A percentile compares a stretch with the other conserved stretches of the same genome.
Conservation (phyloP, 1,140 invertebrate genomes). For the Zaprionus ornatus region DNA sequence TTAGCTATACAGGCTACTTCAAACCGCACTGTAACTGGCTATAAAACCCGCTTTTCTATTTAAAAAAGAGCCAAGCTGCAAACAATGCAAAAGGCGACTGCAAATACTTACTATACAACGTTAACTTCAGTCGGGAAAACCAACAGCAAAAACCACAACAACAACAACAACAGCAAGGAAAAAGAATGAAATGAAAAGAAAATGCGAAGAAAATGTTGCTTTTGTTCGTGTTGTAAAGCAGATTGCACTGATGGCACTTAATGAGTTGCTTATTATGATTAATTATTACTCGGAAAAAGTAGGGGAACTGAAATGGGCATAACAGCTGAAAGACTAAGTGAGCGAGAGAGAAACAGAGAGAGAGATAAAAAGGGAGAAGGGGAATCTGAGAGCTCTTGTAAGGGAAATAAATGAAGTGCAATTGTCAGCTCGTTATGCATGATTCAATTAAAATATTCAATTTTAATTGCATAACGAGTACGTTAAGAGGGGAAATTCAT, state of each 20-base stretch:
- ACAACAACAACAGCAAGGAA: neutral
- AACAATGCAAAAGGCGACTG: conserved; percentile 41
- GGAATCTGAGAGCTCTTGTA: neutral
- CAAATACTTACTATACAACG: conserved; percentile 31
- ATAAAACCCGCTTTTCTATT: neutral
- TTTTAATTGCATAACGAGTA: neutral
- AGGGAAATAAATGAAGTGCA: conserved; percentile 2
- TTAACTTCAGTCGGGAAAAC: conserved; percentile 26
- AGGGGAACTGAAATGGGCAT: neutral
- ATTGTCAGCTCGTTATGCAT: conserved; percentile 2
- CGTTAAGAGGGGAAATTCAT: neutral
- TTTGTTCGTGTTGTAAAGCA: conserved; percentile 1
- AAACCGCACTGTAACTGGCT: neutral
- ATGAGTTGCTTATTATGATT: conserved; percentile 10
- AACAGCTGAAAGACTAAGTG: neutral
- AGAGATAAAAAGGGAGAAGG: neutral
- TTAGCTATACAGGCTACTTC: no score
- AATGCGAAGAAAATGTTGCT: neutral
- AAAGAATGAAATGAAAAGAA: neutral
- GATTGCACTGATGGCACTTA: conserved; percentile 5
- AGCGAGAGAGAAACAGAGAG: neutral
- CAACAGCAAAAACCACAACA: neutral
- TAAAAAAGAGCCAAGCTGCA: neutral
- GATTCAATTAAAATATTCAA: neutral
- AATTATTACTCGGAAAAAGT: conserved; percentile 7